Evolutionary conservation across 1,140 invertebrate genomes (phyloP), one percentile per base, ranked within the genome.

Genomic region (Caenorhabditis briggsae): DNA sequence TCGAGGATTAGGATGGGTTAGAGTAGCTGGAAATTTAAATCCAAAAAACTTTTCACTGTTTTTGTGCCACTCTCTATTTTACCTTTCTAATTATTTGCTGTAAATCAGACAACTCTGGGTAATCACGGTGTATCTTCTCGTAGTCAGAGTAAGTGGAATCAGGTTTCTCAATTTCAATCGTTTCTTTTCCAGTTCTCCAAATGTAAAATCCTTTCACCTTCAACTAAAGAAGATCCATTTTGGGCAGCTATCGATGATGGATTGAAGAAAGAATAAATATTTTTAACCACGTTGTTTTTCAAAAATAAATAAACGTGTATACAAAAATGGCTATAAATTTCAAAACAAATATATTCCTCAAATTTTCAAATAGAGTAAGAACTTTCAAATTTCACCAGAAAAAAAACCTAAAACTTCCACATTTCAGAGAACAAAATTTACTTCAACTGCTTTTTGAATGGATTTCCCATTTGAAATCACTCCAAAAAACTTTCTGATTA

Each of bases 181-280:
- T 41, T 89, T 94, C 95, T 90, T 93, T 94, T 0, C 93, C 93
- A 61, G 93, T 95, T 9, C 92, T 94, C 58, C 14, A 84, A 84
- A n/a, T 84, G 86, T 23, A 87, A 89, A n/a, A 85, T 85, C 46
- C 95, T 94, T n/a, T 96, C 95, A 0, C 94, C 94, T 83, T 93
- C 95, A 0, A 94, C 96, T 78, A 90, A 94, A 0, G 94, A 92
- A 1, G 96, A 97, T 93, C 94, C 94, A 0, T 97, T 94, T 93
- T 98, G 96, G 96, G 88, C 94, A 18, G 95, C 96, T 2, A 96
- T 98, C 88, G 95, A 95, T 90, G 92, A 92, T 14, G 92, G 93
- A 3, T 94, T 93, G 87, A 93, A 95, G 65, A 89, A 93, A 86
- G 91, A 94, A 95, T 95, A 87, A 93, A 94, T 94, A 33, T 33